Evolutionary conservation across 1,140 invertebrate genomes (phyloP).

Genomic region (Drosophila sucinea): DNA sequence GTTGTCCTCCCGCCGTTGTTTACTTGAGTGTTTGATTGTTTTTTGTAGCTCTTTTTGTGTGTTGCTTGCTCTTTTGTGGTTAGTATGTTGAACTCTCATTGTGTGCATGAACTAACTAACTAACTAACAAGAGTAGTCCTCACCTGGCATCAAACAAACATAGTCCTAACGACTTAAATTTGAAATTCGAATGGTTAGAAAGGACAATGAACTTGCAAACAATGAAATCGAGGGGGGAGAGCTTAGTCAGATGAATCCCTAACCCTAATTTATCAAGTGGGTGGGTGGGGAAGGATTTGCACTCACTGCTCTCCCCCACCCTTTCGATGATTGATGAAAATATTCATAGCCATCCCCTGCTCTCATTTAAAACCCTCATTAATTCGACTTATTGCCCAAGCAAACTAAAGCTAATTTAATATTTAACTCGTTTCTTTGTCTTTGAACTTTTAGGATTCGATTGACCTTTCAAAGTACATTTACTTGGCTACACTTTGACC

Average conservation of each 20-base stretch:
- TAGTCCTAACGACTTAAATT: background rate
- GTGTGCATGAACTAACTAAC: background rate
- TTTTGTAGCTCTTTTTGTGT: constrained; percentile 23
- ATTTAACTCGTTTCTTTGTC: constrained; percentile 3
- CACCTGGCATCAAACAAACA: background rate
- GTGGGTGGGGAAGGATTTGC: constrained; percentile 9
- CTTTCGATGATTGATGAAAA: constrained; percentile 4
- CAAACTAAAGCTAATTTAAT: background rate
- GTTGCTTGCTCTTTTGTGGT: background rate
- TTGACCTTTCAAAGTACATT: background rate
- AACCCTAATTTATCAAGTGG: constrained; percentile 47
- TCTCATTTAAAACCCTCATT: background rate
- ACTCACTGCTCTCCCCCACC: too few relatives aligned
- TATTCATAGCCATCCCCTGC: background rate
- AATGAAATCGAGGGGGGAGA: background rate
- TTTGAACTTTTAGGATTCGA: background rate
- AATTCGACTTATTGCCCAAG: background rate
- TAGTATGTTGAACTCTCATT: constrained; percentile 13
- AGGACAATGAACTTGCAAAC: constrained; percentile 10
- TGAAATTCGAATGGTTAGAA: constrained; percentile 21
- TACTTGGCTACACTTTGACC: background rate
- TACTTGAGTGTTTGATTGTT: constrained; percentile 43
- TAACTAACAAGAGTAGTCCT: background rate
- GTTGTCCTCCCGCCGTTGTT: constrained; percentile 16
- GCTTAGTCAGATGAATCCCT: constrained; percentile 22